Conservation (phyloP, 1,140 invertebrate genomes). For the Aporrectodea caliginosa region DNA sequence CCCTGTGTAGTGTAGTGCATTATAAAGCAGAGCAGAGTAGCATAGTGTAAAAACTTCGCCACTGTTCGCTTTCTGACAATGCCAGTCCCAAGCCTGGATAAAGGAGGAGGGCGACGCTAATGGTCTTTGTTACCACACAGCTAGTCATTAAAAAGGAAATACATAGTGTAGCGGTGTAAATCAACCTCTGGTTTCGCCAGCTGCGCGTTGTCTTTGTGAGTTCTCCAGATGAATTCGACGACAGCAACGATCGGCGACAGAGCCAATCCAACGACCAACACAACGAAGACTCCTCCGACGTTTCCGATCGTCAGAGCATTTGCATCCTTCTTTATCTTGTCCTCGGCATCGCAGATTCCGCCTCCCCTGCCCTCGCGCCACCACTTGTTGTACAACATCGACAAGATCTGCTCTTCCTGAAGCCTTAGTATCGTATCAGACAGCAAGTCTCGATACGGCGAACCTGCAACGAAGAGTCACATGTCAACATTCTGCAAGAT, state of each 20-base stretch:
- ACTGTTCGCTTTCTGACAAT: no score
- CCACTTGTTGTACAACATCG: conserved; percentile 90
- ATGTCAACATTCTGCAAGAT: neutral
- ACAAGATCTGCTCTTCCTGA: conserved; percentile 78
- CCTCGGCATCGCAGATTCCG: conserved; percentile 22
- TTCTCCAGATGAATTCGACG: conserved; percentile 93
- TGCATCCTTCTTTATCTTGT: conserved; percentile 69
- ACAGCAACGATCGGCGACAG: conserved; percentile 86
- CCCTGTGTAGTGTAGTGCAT: no score
- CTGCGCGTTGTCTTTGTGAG: conserved; percentile 84
- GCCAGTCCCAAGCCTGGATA: no score
- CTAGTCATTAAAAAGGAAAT: no score
- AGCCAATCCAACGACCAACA: conserved; percentile 80
- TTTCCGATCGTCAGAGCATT: conserved; percentile 85
- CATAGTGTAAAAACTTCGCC: no score
- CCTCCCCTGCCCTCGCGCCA: conserved; percentile 85
- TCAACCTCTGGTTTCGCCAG: no score
- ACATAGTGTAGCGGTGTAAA: no score
- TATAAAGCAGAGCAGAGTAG: no score
- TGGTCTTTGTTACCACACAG: no score
- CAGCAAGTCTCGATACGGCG: conserved; percentile 45
- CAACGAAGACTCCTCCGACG: conserved; percentile 91
- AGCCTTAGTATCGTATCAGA: conserved; percentile 78
- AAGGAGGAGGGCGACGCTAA: no score
- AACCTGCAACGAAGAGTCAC: conserved; percentile 43